These are phyloP conservation scores for Caenorhabditis doughertyi DNA, from an alignment of 2,888 invertebrate species.

Conservation along the genomic window DNA sequence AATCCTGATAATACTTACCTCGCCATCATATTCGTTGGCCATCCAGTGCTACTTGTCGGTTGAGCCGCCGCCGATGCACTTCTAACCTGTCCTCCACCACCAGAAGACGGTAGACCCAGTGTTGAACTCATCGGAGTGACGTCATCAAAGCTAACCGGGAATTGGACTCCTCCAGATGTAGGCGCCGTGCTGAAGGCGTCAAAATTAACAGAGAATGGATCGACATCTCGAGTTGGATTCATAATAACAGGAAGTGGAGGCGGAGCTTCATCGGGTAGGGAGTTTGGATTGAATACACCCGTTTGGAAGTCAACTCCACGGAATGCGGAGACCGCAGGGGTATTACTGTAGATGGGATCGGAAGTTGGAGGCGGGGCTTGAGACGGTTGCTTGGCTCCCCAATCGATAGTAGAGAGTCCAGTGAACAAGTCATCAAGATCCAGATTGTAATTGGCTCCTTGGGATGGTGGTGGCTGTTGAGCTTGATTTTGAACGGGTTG, in stretches of 20 bases:
- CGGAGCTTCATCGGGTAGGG: conserved; percentile 55
- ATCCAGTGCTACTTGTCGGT: conserved; percentile 33
- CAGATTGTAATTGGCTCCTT: conserved; percentile 45
- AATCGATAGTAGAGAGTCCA: conserved; percentile 54
- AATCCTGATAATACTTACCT: too few relatives aligned
- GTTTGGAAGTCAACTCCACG: conserved; percentile 40
- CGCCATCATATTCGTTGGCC: conserved; percentile 33
- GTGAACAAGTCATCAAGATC: conserved; percentile 49
- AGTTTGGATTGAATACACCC: conserved; percentile 39
- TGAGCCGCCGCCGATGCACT: conserved; percentile 54
- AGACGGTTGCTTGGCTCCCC: conserved; percentile 28
- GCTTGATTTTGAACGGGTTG: neutral
- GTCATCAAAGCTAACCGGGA: conserved; percentile 68
- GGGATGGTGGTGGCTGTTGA: neutral
- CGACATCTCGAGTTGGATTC: conserved; percentile 38
- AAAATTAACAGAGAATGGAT: conserved; percentile 21
- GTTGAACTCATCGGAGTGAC: conserved; percentile 27
- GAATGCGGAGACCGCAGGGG: conserved; percentile 36
- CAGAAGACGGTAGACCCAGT: neutral
- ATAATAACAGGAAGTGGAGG: conserved; percentile 55
- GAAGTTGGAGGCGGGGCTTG: neutral
- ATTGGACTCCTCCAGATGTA: neutral
- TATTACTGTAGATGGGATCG: neutral
- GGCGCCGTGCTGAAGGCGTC: neutral
- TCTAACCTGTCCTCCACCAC: conserved; percentile 1